phyloP scores from a whole-genome alignment of 2,888 invertebrate genomes.

The Amblyteles armatorius region DNA sequence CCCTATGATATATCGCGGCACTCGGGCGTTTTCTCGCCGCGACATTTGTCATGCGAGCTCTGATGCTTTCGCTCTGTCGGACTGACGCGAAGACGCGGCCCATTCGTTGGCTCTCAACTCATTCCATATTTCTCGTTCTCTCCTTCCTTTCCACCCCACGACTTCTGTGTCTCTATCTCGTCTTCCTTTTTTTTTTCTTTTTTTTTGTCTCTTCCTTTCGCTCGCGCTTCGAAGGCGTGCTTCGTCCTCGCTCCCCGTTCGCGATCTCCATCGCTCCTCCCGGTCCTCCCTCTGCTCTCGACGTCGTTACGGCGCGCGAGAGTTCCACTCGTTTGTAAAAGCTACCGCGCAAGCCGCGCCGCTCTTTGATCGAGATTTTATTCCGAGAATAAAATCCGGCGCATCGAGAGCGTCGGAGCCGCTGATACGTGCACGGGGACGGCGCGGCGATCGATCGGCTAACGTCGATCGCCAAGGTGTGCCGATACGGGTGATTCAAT shows the following conservation, averaged over 20 bases:
- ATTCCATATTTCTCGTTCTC: constrained; percentile 56
- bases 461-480: not conserved
- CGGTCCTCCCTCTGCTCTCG: constrained; percentile 13
- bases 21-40: constrained; percentile 75
- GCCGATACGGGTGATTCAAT: no score
- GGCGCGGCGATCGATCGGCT: constrained; percentile 1
- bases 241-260: constrained; percentile 1
- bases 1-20: constrained; percentile 80
- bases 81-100: constrained; percentile 73
- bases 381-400: constrained; percentile 60
- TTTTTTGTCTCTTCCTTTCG: constrained; percentile 11
- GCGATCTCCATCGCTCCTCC: not conserved
- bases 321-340: constrained; percentile 60
- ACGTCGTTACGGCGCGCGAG: constrained; percentile 42
- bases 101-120: constrained; percentile 73
- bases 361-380: constrained; percentile 69
- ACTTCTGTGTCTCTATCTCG: constrained; percentile 45
- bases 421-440: not conserved
- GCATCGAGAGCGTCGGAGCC: constrained; percentile 21
- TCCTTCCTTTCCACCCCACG: constrained; percentile 1
- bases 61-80: constrained; percentile 58
- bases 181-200: constrained; percentile 1
- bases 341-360: constrained; percentile 21
- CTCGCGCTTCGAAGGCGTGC: constrained; percentile 45
- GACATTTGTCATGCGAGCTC: constrained; percentile 76